Evolutionary conservation across 2,888 invertebrate species (phyloP).

Genomic region (Pterostichus niger): DNA sequence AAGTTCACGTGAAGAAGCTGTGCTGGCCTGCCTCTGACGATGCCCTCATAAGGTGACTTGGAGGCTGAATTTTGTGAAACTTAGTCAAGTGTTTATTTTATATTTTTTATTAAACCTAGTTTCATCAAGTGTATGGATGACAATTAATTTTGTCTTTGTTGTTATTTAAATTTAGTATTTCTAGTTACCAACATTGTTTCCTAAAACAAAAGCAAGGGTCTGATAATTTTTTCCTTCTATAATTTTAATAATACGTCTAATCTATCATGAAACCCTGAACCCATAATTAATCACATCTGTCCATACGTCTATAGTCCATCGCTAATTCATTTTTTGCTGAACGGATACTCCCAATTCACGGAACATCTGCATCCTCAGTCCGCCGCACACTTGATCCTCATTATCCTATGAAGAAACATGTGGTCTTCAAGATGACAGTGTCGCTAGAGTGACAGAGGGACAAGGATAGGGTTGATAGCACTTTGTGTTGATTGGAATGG

Average conservation of each 20-base stretch:
- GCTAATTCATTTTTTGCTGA: slow-evolving; percentile 25
- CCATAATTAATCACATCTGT: slow-evolving; percentile 44
- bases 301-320: not conserved
- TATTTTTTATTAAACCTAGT: too few relatives aligned
- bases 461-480: not conserved
- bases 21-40: too few relatives aligned
- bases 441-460: slow-evolving; percentile 5
- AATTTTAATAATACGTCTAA: slow-evolving; percentile 7
- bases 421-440: slow-evolving; percentile 6
- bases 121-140: too few relatives aligned
- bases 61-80: too few relatives aligned
- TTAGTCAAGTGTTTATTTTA: too few relatives aligned
- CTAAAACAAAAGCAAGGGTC: slow-evolving; percentile 1
- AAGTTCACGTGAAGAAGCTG: too few relatives aligned
- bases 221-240: slow-evolving; percentile 11
- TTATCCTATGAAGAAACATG: slow-evolving; percentile 23
- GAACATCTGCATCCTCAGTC: slow-evolving; percentile 39
- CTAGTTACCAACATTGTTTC: not conserved
- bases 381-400: slow-evolving; percentile 18
- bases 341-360: slow-evolving; percentile 42
- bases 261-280: not conserved
- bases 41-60: too few relatives aligned
- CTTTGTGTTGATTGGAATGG: slow-evolving; percentile 17
- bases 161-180: too few relatives aligned
- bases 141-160: too few relatives aligned